Evolutionary conservation across 1,140 invertebrate genomes (phyloP).

Genomic region (Belonocnema kinseyi): DNA sequence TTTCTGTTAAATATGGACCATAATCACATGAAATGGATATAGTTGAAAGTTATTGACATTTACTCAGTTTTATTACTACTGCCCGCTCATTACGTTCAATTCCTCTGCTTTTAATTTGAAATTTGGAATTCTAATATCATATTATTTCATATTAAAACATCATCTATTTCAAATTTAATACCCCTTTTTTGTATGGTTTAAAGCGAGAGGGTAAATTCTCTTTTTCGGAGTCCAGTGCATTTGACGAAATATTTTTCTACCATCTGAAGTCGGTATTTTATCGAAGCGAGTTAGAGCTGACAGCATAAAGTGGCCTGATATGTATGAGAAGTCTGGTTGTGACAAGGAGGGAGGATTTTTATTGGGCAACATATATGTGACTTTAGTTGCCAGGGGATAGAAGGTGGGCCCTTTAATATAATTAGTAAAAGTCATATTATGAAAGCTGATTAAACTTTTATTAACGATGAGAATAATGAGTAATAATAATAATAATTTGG

Average conservation of each 20-base stretch:
- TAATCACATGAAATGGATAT: not conserved
- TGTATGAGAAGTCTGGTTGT: slow-evolving; percentile 9
- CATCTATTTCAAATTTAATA: too few species aligned
- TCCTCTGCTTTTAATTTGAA: too few species aligned
- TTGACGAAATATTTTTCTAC: not conserved
- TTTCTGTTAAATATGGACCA: not conserved
- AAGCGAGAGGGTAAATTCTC: too few species aligned
- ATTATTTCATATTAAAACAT: too few species aligned
- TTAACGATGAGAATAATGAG: too few species aligned
- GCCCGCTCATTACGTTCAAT: too few species aligned
- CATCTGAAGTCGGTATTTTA: not conserved
- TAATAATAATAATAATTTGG: too few species aligned
- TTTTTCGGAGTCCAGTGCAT: not conserved
- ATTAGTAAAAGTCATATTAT: not conserved
- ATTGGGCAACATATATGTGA: not conserved
- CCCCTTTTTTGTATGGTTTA: too few species aligned
- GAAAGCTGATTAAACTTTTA: too few species aligned
- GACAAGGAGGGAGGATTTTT: not conserved
- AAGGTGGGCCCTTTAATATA: not conserved
- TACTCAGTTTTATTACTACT: too few species aligned
- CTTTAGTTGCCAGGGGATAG: not conserved
- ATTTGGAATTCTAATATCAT: too few species aligned
- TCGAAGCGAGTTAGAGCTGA: not conserved
- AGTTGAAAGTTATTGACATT: not conserved
- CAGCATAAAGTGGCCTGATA: not conserved